Percentiles rank a stretch among this genome's conserved stretches.
Evolutionary conservation across 2,797 vertebrate species (phyloP).

Genomic region (Mionectes olivaceus): DNA sequence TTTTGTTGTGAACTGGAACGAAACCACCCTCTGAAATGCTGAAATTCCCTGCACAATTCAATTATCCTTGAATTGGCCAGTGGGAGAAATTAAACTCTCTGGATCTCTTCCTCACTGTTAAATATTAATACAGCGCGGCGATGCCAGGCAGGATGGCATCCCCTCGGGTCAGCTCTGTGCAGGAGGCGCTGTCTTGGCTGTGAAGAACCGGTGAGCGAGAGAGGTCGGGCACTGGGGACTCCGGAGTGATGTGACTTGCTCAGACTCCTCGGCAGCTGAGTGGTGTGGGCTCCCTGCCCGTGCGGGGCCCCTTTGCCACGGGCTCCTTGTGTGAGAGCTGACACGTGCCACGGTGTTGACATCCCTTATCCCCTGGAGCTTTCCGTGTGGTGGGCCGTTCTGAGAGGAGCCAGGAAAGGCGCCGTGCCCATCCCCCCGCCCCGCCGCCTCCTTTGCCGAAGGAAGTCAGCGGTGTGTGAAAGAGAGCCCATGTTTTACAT

Average conservation of each 20-base stretch:
- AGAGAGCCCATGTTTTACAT: constrained; percentile 13
- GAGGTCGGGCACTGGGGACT: background rate
- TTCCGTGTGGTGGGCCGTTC: accelerated
- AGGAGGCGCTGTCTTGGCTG: background rate
- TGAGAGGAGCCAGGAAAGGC: background rate
- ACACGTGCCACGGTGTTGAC: accelerated
- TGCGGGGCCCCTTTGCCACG: background rate
- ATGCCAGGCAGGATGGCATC: background rate
- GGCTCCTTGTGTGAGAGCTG: background rate
- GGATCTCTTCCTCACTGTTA: constrained; percentile 5
- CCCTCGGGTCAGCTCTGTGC: background rate
- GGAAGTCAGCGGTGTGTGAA: constrained; percentile 9
- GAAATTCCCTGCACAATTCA: constrained; percentile 4
- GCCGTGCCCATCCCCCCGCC: accelerated
- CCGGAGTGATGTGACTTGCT: background rate
- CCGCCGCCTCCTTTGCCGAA: background rate
- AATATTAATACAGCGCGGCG: background rate
- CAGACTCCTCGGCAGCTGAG: background rate
- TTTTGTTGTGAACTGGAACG: constrained; percentile 30
- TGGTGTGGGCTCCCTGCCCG: accelerated
- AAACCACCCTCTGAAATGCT: background rate
- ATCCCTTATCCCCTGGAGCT: background rate
- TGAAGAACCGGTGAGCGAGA: accelerated
- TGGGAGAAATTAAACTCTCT: constrained; percentile 34
- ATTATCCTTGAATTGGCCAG: constrained; percentile 42